Evolutionary conservation across 2,888 invertebrate species (phyloP), one percentile per base, ranked within the genome.

Genomic region (Chironomus riparius): DNA sequence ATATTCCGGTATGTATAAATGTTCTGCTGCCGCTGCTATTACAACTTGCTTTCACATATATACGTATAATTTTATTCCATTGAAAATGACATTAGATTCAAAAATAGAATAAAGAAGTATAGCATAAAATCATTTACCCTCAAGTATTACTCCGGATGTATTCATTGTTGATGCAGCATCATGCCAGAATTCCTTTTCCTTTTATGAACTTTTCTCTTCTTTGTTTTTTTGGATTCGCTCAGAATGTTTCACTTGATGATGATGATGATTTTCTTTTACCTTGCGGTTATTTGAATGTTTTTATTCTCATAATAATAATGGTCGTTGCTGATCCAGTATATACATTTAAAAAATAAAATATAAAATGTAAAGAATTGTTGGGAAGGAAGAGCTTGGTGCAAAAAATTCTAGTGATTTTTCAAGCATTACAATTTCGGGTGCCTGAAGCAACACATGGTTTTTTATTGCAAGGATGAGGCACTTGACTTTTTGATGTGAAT

Each of bases 111-210:
- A 62, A 6, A 62, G 22, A 56, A 56, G 56, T 56, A 56, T 18
- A 65, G 65, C 65, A 65, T 13, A 65, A 65, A 65, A 65, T 65
- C 65, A 65, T 65, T 65, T 65, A 24, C 21, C 65, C 65, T 65
- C 65, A 24, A 24, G 65, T 24, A 12, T 24, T 65, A 24, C 56
- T 56, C 7, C 38, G 38, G 38, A 38, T 38, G 38, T 38, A 38
- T 38, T 38, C 38, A 56, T 21, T 65, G 22, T 24, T 65, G 22
- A 13, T 65, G 65, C 65, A 21, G 65, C 22, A 24, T 12, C 21
- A 24, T 24, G 10, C 21, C 65, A 65, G 21, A 13, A 65, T 38
- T 65, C 65, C 13, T 65, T 24, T 65, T 38, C 65, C 22, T 65
- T 22, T 65, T 13, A 18, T 65, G 22, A 10, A 22, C n/a, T n/a